Evolutionary conservation across 2,113 vertebrate species (phyloP), one percentile per base, ranked within the genome.

Genomic region (Hiodon tergisus): DNA sequence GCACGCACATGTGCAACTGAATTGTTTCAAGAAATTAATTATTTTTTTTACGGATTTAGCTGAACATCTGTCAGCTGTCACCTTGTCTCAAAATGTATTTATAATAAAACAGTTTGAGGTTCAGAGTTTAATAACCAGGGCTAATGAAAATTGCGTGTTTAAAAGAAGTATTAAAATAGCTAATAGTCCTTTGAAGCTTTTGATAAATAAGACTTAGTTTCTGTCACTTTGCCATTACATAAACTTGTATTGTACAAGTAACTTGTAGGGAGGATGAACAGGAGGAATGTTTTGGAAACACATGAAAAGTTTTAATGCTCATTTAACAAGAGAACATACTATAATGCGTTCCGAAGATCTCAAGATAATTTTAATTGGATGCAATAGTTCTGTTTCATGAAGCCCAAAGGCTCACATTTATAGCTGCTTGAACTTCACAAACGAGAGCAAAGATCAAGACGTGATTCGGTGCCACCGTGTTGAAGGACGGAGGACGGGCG

Each of bases 61-160:
- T 2, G 60, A 53, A 73, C 11, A 73, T 65, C 61, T 53, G 60
- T 73, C 59, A 53, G 8, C 72, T 75, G 74, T 58, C 48, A 63
- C 46, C 66, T 57, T n/a, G 61, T 71, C 74, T 61, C 59, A 67
- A 2, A 11, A 55, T 77, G 77, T 67, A 62, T 62, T 70, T 73
- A 67, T 79, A 74, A 73, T 67, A 60, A 81, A 74, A 74, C 67
- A 73, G 79, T 80, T 79, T 75, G 66, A 66, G 47, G 72, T 50
- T 65, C 47, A 5, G 59, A 68, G 48, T 71, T 71, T 71, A 73
- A 67, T 71, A 70, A 31, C 50, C 50, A 69, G 61, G 31, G 31
- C 65, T 74, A 81, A 79, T 60, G 69, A 54, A 80, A 75, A 83
- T 82, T 73, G 61, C n/a, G 62, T 52, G 76, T 81, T 76, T 77